Evolutionary conservation across 2,113 vertebrate genomes (phyloP).

Genomic region (Thalassoma bifasciatum): DNA sequence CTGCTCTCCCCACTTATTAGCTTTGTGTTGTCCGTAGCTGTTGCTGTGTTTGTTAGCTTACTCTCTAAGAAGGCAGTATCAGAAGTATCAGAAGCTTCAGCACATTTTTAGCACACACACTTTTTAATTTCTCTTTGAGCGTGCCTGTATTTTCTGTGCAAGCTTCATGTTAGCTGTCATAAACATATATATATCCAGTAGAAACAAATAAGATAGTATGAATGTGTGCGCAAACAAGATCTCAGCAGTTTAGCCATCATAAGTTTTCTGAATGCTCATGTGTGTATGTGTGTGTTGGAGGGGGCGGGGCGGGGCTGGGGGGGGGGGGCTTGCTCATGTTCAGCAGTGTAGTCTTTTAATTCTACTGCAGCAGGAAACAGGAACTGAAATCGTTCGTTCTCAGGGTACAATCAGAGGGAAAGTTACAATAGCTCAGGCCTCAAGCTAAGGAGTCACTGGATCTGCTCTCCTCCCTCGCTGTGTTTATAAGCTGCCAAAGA

Average conservation of each 20-base stretch:
- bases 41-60: slow-evolving; percentile 50
- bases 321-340: slow-evolving; percentile 25
- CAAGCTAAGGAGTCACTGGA: slow-evolving; percentile 89
- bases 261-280: slow-evolving; percentile 4
- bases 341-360: slow-evolving; percentile 60
- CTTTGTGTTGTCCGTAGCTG: slow-evolving; percentile 14
- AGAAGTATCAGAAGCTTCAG: slow-evolving; percentile 17
- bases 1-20: slow-evolving; percentile 14
- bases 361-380: slow-evolving; percentile 73
- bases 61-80: slow-evolving; percentile 39
- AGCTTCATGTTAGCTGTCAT: slow-evolving; percentile 13
- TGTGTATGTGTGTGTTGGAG: slow-evolving; percentile 18
- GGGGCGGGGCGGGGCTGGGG: not conserved
- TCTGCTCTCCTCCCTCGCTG: slow-evolving; percentile 88
- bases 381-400: slow-evolving; percentile 75
- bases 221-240: slow-evolving; percentile 4
- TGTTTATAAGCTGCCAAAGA: slow-evolving; percentile 96
- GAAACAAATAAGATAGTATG: slow-evolving; percentile 17
- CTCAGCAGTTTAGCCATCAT: slow-evolving; percentile 20
- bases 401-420: slow-evolving; percentile 77
- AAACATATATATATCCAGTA: slow-evolving; percentile 31
- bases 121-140: slow-evolving; percentile 33
- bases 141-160: slow-evolving; percentile 34
- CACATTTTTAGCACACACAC: slow-evolving; percentile 14
- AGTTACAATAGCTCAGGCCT: slow-evolving; percentile 77